These are phyloP conservation scores for Peromyscus eremicus DNA, from an alignment of 2,797 vertebrate genomes.

Conservation along the genomic window DNA sequence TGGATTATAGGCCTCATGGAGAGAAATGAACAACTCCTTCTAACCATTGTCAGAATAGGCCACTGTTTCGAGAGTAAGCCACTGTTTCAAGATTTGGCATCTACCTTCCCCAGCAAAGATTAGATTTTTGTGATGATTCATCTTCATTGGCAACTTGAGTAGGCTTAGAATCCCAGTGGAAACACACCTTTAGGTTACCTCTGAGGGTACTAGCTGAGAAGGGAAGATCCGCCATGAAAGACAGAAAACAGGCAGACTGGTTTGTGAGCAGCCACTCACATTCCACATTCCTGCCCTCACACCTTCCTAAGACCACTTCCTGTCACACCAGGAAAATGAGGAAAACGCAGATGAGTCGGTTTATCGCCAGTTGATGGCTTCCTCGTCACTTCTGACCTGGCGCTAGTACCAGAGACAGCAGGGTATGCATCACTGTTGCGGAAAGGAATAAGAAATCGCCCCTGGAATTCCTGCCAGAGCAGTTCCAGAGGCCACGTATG, in stretches of 20 bases:
- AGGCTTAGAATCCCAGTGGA: not conserved
- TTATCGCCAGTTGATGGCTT: rapidly evolving
- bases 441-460: rapidly evolving
- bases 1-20: not conserved
- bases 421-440: rapidly evolving
- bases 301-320: not conserved
- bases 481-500: rapidly evolving
- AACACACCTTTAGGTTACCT: not conserved
- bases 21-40: rapidly evolving
- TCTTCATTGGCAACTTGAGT: too few relatives aligned
- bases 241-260: not conserved
- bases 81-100: not conserved
- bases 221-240: not conserved
- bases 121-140: not conserved
- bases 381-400: too few relatives aligned
- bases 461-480: not conserved
- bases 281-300: not conserved
- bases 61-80: rapidly evolving
- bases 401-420: rapidly evolving
- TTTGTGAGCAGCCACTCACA: not conserved
- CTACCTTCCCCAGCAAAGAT: not conserved
- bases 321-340: not conserved
- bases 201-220: not conserved
- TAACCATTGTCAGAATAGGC: not conserved
- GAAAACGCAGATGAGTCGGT: not conserved